Conservation (phyloP, 2,113 vertebrate genomes). For the Trematocara macrostoma region DNA sequence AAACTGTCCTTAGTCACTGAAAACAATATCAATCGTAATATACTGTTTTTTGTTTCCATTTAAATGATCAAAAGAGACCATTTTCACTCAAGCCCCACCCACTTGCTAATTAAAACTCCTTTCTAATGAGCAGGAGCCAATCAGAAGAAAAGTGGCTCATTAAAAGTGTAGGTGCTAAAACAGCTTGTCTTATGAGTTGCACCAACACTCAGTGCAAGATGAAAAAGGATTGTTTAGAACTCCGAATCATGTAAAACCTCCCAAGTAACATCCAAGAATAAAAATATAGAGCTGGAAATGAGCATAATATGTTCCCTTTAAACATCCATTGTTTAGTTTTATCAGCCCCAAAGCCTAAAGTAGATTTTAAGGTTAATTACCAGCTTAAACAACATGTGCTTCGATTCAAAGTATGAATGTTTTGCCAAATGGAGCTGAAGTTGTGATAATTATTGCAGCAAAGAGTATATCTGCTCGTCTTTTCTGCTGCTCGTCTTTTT, state of each 20-base stretch:
- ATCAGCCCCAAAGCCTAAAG: neutral
- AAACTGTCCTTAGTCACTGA: neutral
- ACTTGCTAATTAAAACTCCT: neutral
- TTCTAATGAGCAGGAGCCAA: neutral
- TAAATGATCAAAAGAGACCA: neutral
- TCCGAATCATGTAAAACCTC: neutral
- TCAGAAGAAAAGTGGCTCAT: neutral
- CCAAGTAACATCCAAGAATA: neutral
- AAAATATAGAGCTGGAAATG: neutral
- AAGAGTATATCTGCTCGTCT: neutral
- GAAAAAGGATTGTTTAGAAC: neutral
- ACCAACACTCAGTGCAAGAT: neutral
- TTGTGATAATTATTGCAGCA: neutral
- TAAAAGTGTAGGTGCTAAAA: neutral
- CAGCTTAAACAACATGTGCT: neutral
- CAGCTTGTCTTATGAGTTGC: neutral
- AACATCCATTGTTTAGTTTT: neutral
- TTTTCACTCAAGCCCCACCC: neutral
- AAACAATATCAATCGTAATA: neutral
- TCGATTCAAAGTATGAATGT: neutral
- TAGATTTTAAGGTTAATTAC: neutral
- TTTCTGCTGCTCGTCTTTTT: neutral
- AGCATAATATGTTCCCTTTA: neutral
- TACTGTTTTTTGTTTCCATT: neutral
- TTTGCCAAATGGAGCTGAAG: neutral